Conservation (phyloP, 2,113 vertebrate species). For the Penelope pileata region DNA sequence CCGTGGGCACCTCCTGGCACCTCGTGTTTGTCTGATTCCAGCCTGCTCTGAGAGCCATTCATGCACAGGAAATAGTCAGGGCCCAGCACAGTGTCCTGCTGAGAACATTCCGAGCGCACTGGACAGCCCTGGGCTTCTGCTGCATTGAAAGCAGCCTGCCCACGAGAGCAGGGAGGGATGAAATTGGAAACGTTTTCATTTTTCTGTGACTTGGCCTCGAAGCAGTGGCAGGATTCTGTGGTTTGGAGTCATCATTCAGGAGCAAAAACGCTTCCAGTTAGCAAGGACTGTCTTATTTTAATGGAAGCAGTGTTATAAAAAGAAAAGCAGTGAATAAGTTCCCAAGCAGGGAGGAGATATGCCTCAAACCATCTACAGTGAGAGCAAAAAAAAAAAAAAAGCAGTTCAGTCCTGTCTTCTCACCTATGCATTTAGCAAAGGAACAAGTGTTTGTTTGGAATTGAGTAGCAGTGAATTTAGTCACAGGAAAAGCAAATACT, state of each 20-base stretch:
- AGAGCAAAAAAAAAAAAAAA: too few relatives aligned
- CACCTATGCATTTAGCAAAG: not conserved
- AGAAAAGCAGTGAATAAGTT: not conserved
- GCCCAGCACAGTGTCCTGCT: not conserved
- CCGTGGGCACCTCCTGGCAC: not conserved
- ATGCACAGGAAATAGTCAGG: not conserved
- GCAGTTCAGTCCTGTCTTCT: not conserved
- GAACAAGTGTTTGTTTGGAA: not conserved
- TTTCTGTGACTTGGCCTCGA: not conserved
- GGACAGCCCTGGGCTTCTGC: not conserved
- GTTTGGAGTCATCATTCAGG: not conserved
- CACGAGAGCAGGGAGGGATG: not conserved
- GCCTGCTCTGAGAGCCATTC: not conserved
- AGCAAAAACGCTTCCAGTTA: not conserved
- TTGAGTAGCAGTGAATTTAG: not conserved
- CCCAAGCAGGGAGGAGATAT: not conserved
- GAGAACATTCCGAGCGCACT: not conserved
- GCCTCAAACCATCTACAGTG: not conserved
- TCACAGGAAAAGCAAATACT: not conserved
- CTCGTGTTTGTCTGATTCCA: not conserved
- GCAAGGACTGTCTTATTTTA: not conserved
- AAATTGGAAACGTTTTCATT: not conserved
- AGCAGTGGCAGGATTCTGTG: not conserved
- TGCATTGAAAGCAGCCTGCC: not conserved
- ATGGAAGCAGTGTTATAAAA: not conserved